These are phyloP conservation scores for Propithecus perrieri DNA, from an alignment of 2,797 vertebrate genomes.

Conservation along the genomic window DNA sequence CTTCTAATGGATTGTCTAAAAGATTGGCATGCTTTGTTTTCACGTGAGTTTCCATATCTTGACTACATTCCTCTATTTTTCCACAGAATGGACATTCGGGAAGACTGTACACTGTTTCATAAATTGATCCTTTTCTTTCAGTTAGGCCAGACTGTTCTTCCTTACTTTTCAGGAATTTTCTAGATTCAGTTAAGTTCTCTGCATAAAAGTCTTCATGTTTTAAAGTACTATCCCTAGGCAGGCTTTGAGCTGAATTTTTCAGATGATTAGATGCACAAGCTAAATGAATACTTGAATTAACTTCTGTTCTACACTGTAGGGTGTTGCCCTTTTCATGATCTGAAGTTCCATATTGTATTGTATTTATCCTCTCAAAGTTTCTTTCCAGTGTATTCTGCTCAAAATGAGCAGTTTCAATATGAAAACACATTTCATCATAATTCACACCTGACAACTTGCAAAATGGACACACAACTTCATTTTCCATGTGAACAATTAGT, in stretches of 20 bases:
- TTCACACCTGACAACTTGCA: conserved; percentile 88
- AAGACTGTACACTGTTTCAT: conserved; percentile 51
- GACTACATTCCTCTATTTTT: conserved; percentile 63
- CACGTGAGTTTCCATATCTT: conserved; percentile 79
- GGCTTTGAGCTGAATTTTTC: conserved; percentile 42
- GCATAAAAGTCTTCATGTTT: conserved; percentile 59
- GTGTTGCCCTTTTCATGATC: conserved; percentile 15
- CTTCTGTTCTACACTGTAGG: conserved; percentile 19
- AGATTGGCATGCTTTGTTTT: conserved; percentile 81
- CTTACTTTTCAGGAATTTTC: conserved; percentile 31
- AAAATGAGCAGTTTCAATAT: conserved; percentile 87
- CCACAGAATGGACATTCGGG: conserved; percentile 80
- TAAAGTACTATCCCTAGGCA: conserved; percentile 40
- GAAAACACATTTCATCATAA: conserved; percentile 89
- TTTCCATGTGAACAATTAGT: conserved; percentile 88
- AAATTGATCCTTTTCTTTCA: conserved; percentile 51
- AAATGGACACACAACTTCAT: conserved; percentile 86
- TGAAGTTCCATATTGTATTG: conserved; percentile 33
- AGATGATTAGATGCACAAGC: conserved; percentile 61
- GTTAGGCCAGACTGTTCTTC: conserved; percentile 46
- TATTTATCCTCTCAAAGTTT: conserved; percentile 44
- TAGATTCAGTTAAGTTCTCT: conserved; percentile 59
- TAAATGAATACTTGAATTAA: conserved; percentile 54
- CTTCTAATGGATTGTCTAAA: conserved; percentile 80
- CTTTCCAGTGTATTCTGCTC: conserved; percentile 75